A percentile compares a stretch with the other conserved stretches of the same genome.
Conservation (phyloP, 2,888 invertebrate species). For the Slavum lentiscoides region DNA sequence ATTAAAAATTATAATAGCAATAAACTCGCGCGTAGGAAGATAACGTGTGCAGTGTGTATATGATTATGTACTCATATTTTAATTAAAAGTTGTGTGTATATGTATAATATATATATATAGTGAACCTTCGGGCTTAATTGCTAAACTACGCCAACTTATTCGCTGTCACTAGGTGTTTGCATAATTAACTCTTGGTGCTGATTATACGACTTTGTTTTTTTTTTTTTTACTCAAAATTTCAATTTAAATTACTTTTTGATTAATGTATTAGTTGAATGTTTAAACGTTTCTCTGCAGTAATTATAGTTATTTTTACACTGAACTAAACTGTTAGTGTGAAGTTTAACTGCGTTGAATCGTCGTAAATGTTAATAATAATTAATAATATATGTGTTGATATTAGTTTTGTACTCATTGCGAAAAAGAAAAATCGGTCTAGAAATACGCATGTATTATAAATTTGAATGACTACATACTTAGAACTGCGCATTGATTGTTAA, state of each 20-base stretch:
- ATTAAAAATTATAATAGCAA: neutral
- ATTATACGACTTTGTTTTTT: neutral
- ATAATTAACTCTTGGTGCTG: neutral
- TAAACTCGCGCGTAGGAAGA: neutral
- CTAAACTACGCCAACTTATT: slow-evolving; percentile 4
- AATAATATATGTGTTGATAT: too few species aligned
- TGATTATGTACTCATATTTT: slow-evolving; percentile 8
- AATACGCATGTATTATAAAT: too few species aligned
- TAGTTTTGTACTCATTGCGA: too few species aligned
- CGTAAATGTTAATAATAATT: too few species aligned
- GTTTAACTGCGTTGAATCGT: too few species aligned
- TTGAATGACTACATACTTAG: too few species aligned
- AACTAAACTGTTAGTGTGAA: too few species aligned
- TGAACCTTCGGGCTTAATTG: neutral
- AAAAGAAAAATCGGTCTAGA: too few species aligned
- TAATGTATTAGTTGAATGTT: neutral
- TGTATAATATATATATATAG: neutral
- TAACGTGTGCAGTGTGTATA: neutral
- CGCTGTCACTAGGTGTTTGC: neutral
- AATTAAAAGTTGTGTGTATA: slow-evolving; percentile 4
- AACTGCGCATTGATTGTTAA: too few species aligned
- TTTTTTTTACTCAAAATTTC: neutral
- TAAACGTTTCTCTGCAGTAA: neutral
- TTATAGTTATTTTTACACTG: too few species aligned
- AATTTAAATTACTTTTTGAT: neutral